Evolutionary conservation across 1,140 invertebrate genomes (phyloP), one percentile per base, ranked within the genome.

Genomic region (Drosophila lacertosa): DNA sequence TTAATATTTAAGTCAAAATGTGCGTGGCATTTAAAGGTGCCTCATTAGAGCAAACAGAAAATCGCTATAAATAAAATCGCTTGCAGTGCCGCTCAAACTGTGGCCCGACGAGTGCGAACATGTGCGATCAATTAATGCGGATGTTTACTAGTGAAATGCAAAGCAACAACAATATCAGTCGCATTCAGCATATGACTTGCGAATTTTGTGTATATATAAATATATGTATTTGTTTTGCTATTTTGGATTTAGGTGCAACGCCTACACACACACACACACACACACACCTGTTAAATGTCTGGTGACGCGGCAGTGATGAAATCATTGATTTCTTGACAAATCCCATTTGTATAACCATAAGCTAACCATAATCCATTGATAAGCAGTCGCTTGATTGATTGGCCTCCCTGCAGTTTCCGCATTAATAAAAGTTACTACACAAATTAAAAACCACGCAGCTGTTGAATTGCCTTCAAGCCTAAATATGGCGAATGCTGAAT

Each of bases 21-120:
- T 35, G 67, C 39, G 16, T 39, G 40, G 59, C 75, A 60, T 59
- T 32, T 37, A 57, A 69, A 83, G 74, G 22, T 76, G 57, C 24
- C 67, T 55, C 40, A 77, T 83, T 63, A 79, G 53, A 64, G 45
- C 15, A 24, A 39, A 16, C 22, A 29, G 20, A 40, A 18, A 16
- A 15, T 50, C 18, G 22, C 3, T 7, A n/a, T 16, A 42, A 42
- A 22, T 13, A 18, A 13, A n/a, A 39, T 65, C 37, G 35, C 16
- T 26, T 54, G 29, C 75, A 57, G 33, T 33, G 35, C 22, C 54
- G 32, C 20, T 39, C 51, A 48, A 66, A 50, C 44, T 67, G 26
- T 29, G 51, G 40, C 32, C 32, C 6, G 65, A 54, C 45, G 58
- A 73, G 63, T 72, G 55, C 39, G 35, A 44, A 51, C 45, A 65